Evolutionary conservation across 2,888 invertebrate genomes (phyloP), one percentile per base, ranked within the genome.

Genomic region (Rhorus exstirpatorius): DNA sequence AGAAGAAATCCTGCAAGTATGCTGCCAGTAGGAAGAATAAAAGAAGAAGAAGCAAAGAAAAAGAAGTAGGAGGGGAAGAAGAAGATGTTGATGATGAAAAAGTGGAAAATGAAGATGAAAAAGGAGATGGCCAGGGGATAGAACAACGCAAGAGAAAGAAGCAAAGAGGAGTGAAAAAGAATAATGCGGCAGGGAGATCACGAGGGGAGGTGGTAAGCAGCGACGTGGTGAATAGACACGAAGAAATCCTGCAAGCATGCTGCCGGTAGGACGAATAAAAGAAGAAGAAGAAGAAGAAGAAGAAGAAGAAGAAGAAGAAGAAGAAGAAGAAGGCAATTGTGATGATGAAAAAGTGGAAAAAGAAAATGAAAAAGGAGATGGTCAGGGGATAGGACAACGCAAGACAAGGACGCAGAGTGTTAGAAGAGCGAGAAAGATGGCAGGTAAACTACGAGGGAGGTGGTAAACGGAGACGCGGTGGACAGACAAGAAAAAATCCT

Each of bases 321-420:
- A 63, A 35, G 49, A 67, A 70, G n/a, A 24, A 58, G 68, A 46
- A 80, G 70, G 44, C 65, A 46, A 79, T 46, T 21, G 10, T 31
- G 80, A 68, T 31, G 72, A 51, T 12, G 58, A 58, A 49, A 55
- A 68, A 74, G 71, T 35, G 19, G 70, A 19, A 38, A 65, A 83
- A 76, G 76, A 76, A 79, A 72, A 67, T 70, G 49, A 61, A 55
- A 67, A 76, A 75, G 81, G 79, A 70, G 72, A 86, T 2, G 53
- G 3, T 7, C 12, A 35, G 31, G 58, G 17, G 35, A 31, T 8
- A 58, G 10, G 14, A 58, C 3, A 14, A 58, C 17, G 31, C 19
- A 49, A 14, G 41, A 61, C 19, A 12, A 44, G 21, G 44, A 41
- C 41, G 68, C 14, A n/a, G n/a, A 55, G 41, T 44, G 31, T 3